A percentile compares a stretch with the other conserved stretches of the same genome.
Evolutionary conservation across 2,797 vertebrate species (phyloP).

Genomic region (Lateolabrax maculatus): DNA sequence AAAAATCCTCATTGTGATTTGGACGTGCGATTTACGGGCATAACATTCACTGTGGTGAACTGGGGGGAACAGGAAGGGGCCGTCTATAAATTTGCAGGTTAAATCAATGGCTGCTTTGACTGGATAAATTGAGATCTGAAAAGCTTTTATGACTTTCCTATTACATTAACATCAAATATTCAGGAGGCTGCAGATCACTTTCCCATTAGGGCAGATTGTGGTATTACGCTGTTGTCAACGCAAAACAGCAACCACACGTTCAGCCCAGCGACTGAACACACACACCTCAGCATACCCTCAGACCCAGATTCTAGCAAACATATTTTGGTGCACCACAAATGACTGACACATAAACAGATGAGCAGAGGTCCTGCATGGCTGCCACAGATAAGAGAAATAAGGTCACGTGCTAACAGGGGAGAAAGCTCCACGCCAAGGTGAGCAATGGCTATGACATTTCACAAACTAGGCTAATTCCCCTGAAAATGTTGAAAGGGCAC

Average conservation of each 20-base stretch:
- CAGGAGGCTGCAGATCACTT: conserved; percentile 70
- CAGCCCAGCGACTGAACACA: conserved; percentile 2
- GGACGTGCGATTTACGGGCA: conserved; percentile 63
- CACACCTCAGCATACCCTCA: conserved; percentile 3
- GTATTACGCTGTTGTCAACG: conserved; percentile 59
- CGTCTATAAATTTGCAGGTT: conserved; percentile 75
- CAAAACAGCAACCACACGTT: conserved; percentile 42
- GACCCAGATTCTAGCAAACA: conserved; percentile 32
- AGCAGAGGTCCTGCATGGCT: conserved; percentile 77
- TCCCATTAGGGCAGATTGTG: conserved; percentile 60
- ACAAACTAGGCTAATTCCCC: conserved; percentile 83
- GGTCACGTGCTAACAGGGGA: conserved; percentile 81
- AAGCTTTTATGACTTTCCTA: conserved; percentile 79
- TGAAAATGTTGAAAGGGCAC: conserved; percentile 79
- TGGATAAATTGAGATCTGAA: conserved; percentile 79
- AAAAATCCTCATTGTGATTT: conserved; percentile 72
- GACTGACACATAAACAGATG: conserved; percentile 67
- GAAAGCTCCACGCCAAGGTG: conserved; percentile 73
- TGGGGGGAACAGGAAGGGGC: conserved; percentile 24
- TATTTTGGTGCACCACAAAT: conserved; percentile 41
- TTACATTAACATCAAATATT: conserved; percentile 84
- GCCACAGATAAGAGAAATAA: conserved; percentile 82
- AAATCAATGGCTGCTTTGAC: conserved; percentile 78
- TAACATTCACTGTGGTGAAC: conserved; percentile 58
- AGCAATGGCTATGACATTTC: conserved; percentile 85